Evolutionary conservation across 2,113 vertebrate genomes (phyloP), one percentile per base, ranked within the genome.

Genomic region (Onychostoma macrolepis): DNA sequence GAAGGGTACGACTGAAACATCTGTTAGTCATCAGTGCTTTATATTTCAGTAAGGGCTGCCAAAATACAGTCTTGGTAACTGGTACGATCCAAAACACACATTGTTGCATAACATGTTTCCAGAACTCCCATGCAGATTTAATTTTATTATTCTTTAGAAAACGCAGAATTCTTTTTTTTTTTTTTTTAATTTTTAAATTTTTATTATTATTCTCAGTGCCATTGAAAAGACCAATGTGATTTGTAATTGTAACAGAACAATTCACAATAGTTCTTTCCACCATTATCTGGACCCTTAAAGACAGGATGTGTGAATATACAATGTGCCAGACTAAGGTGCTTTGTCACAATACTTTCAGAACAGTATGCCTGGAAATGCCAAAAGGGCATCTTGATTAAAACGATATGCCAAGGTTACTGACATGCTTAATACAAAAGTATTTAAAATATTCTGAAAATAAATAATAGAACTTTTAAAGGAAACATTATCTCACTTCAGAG

Each of bases 261-360:
- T 28, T 48, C 30, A 45, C n/a, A 50, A n/a, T 79, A 28, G 63
- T 74, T 79, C 30, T 41, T 45, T 81, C 76, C 61, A 80, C 26
- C 4, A 74, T 6, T 33, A 36, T 56, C 1, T 48, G 15, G 28
- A 28, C 36, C 13, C 58, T n/a, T 83, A 53, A 21, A 36, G 74
- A 89, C 74, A 80, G 36, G 13, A 83, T 38, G 72, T 79, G 30
- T 74, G 71, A 65, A 6, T 28, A 21, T 48, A 72, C 33, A 78
- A 30, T 69, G 28, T 89, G 88, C 85, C 85, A 89, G 85, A 86
- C 30, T 89, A 65, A 84, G 58, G 79, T 88, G 83, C 83, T 81
- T 45, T 83, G 36, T 85, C 43, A 45, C 26, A 41, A 83, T 30
- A 56, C 56, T 85, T 69, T 65, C 81, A 63, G 71, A 53, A 63